Conservation (phyloP, 2,888 invertebrate genomes). For the Drosophila macrospina region DNA sequence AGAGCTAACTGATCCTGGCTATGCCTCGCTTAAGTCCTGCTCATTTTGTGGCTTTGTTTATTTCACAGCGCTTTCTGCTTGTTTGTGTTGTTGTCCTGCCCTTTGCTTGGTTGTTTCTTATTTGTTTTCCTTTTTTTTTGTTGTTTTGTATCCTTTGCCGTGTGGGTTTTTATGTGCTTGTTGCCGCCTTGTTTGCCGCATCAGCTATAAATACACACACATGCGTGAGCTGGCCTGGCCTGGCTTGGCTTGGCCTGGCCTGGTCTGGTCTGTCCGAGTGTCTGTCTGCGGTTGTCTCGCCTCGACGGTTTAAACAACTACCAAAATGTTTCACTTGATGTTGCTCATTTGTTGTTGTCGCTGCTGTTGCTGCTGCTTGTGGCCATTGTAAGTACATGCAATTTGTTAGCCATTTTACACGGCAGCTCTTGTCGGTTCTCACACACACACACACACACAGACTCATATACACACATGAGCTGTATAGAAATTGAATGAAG, state of each 20-base stretch:
- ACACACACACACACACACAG: conserved; percentile 30
- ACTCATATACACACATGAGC: conserved; percentile 27
- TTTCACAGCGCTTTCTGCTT: conserved; percentile 45
- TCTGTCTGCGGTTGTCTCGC: conserved; percentile 54
- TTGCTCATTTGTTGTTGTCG: conserved; percentile 59
- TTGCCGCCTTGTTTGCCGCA: conserved; percentile 51
- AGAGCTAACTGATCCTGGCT: conserved; percentile 17
- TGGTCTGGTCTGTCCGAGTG: conserved; percentile 12
- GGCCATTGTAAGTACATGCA: conserved; percentile 68
- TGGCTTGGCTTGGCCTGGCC: not conserved
- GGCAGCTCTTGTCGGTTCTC: conserved; percentile 48
- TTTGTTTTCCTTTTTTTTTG: conserved; percentile 34
- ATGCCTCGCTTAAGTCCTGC: conserved; percentile 38
- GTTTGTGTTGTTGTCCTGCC: conserved; percentile 21
- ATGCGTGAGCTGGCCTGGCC: not conserved
- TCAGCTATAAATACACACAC: conserved; percentile 45
- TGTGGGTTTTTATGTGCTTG: conserved; percentile 55
- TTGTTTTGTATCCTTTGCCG: conserved; percentile 48
- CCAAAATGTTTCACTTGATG: conserved; percentile 64
- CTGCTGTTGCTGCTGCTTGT: conserved; percentile 45
- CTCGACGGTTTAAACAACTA: conserved; percentile 60
- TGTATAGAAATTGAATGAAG: conserved; percentile 65
- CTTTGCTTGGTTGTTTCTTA: too few species aligned
- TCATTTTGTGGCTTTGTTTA: conserved; percentile 78
- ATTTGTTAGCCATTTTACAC: conserved; percentile 78